Evolutionary conservation across 2,797 vertebrate genomes (phyloP), one percentile per base, ranked within the genome.

Genomic region (Parauchenoglanis ngamensis): DNA sequence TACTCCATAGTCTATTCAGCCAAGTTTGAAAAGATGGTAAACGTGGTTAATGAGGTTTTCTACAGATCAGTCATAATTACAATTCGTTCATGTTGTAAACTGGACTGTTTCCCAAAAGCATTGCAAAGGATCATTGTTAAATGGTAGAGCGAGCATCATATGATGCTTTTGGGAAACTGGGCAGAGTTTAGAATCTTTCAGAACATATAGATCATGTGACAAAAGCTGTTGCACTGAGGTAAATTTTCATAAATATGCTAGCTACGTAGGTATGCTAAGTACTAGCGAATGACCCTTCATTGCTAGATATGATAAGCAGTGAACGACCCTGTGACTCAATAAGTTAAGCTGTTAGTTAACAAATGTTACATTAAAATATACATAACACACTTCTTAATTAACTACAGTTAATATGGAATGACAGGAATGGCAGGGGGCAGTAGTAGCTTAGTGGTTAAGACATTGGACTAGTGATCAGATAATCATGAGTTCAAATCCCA

Each of bases 1-100:
- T 54, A 83, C 28, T 83, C 81, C 49, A 15, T 35, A 54, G 10
- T 83, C n/a, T 83, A 23, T 46, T 83, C 28, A 54, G 28, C 49
- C 81, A 83, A 83, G 10, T 54, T 54, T 56, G 7, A 4, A 67
- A 67, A 67, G 25, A 68, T 83, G 40, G 28, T 28, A 70, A 54
- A 70, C 3, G 0, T 10, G 77, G 23, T 11, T 61, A 57, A 70
- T 61, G 15, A 86, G 13, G 10, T 57, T 67, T 79, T 86, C 76
- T 46, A 40, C 35, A 59, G n/a, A 70, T 31, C 17, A 68, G 65
- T 35, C 19, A 40, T 70, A 23, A 54, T 83, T 54, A 25, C 46
- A 54, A 63, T 68, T 54, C 2, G 28, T 35, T 68, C 46, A 54
- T 68, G 63, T 68, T 68, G 28, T 35, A 54, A 83, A 25, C 46